These are phyloP conservation scores for Drosophila pruinosa DNA, from an alignment of 1,140 invertebrate genomes.

Conservation along the genomic window DNA sequence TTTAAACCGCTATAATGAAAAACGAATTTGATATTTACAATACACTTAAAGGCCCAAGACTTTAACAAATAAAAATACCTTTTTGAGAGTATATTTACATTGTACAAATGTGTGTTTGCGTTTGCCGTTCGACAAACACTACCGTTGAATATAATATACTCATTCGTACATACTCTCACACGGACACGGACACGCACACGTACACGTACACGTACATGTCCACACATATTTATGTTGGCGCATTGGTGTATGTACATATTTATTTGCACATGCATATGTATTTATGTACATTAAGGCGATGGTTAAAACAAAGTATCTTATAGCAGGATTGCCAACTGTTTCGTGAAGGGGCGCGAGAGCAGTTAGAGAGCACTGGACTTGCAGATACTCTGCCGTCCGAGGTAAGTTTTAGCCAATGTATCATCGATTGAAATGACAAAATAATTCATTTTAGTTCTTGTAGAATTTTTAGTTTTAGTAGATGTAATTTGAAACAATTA, in stretches of 20 bases:
- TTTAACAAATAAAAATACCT: conserved; percentile 69
- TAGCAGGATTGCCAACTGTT: conserved; percentile 7
- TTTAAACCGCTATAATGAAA: conserved; percentile 59
- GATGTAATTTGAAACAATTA: too few relatives aligned
- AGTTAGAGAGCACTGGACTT: not conserved
- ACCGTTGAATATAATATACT: conserved; percentile 53
- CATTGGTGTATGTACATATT: conserved; percentile 7
- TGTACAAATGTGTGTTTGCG: conserved; percentile 63
- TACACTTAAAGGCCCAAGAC: conserved; percentile 68
- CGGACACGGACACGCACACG: not conserved
- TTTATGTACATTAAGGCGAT: conserved; percentile 16
- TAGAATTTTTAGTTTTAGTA: too few relatives aligned
- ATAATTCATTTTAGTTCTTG: too few relatives aligned
- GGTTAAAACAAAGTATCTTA: conserved; percentile 14
- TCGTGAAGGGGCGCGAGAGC: not conserved
- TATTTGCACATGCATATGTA: not conserved
- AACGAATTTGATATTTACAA: conserved; percentile 72
- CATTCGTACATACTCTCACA: not conserved
- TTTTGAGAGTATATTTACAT: conserved; percentile 66
- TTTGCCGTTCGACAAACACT: conserved; percentile 48
- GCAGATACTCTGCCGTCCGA: not conserved
- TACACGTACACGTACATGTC: not conserved
- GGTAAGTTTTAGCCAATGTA: not conserved
- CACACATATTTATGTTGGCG: not conserved
- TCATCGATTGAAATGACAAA: not conserved